Conservation (phyloP, 37 sponge, comb jelly and placozoan species). For the Oscarella lobularis region DNA sequence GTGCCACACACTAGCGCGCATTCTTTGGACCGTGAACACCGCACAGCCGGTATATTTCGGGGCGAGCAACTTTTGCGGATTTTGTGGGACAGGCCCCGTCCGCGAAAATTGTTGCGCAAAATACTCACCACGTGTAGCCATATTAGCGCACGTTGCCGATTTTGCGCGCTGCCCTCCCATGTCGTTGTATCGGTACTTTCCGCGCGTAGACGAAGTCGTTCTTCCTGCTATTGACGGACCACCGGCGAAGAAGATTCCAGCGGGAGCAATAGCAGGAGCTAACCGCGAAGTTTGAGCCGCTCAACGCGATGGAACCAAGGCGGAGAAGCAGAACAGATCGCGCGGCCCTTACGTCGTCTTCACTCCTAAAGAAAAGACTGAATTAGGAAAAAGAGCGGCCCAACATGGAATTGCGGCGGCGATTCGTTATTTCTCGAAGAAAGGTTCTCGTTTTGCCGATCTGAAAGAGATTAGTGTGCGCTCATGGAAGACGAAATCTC, state of each 20-base stretch:
- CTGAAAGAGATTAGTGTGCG: neutral
- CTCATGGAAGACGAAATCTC: neutral
- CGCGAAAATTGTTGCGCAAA: neutral
- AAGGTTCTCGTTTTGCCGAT: neutral
- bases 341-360: neutral
- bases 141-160: too few relatives aligned
- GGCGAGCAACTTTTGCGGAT: neutral
- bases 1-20: too few relatives aligned
- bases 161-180: too few relatives aligned
- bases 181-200: too few relatives aligned
- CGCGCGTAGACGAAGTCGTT: too few relatives aligned
- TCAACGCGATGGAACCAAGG: neutral
- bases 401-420: neutral
- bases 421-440: neutral
- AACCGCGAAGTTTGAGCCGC: too few relatives aligned
- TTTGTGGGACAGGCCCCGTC: neutral
- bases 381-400: neutral
- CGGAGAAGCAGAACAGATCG: neutral
- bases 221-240: too few relatives aligned
- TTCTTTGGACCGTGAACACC: too few relatives aligned
- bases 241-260: too few relatives aligned
- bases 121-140: too few relatives aligned
- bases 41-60: too few relatives aligned
- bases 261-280: too few relatives aligned
- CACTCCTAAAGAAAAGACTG: neutral